These are phyloP conservation scores for Acronicta psi DNA, from an alignment of 2,888 invertebrate species.

Conservation along the genomic window DNA sequence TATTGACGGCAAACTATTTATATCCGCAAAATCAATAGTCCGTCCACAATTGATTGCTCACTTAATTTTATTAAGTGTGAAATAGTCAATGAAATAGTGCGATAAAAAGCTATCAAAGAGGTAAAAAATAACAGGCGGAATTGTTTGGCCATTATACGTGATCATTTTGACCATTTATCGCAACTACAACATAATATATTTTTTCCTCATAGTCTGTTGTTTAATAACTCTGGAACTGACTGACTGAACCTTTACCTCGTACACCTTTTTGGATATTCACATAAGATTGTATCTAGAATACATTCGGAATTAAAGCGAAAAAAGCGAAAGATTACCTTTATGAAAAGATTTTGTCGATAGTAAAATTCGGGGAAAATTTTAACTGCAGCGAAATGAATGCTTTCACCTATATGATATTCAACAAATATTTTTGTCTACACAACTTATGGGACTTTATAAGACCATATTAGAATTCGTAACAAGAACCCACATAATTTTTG, in stretches of 20 bases:
- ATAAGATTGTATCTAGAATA: neutral
- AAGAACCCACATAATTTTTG: slow-evolving; percentile 27
- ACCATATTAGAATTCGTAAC: too few species aligned
- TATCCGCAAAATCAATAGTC: slow-evolving; percentile 13
- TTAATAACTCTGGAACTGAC: too few species aligned
- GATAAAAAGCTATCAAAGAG: neutral
- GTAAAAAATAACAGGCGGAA: slow-evolving; percentile 1
- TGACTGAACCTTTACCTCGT: too few species aligned
- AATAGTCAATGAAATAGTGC: neutral
- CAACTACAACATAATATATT: neutral
- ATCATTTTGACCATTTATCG: slow-evolving; percentile 1
- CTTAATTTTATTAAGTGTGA: slow-evolving; percentile 4
- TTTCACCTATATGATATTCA: too few species aligned
- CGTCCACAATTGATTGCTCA: neutral
- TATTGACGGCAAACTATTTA: neutral
- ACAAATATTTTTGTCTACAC: too few species aligned
- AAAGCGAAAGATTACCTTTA: neutral
- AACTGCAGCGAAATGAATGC: too few species aligned
- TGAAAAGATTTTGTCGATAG: neutral
- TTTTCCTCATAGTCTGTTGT: slow-evolving; percentile 11
- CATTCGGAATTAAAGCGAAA: neutral
- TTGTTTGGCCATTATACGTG: slow-evolving; percentile 7
- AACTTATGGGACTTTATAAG: too few species aligned
- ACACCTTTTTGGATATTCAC: neutral
- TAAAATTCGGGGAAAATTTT: too few species aligned